Evolutionary conservation across 2,888 invertebrate species (phyloP).

Genomic region (Luperina testacea): DNA sequence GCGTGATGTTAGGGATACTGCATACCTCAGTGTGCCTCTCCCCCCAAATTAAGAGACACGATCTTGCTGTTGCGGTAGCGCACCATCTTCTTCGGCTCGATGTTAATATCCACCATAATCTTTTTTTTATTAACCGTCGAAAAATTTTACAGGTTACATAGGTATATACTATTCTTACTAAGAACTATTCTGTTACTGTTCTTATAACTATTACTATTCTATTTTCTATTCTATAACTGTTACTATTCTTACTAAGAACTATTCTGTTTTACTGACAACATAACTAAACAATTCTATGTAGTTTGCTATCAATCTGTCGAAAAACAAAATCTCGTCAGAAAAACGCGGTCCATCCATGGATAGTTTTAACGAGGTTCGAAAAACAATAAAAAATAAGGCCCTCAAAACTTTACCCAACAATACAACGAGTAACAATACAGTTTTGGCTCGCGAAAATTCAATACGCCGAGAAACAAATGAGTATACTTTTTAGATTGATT

Average conservation of each 20-base stretch:
- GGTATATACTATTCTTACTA: background rate
- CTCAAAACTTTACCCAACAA: slow-evolving; percentile 67
- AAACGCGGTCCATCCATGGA: slow-evolving; percentile 61
- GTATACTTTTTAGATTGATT: slow-evolving; percentile 65
- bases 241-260: background rate
- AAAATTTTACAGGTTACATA: background rate
- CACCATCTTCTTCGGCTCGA: slow-evolving; percentile 97
- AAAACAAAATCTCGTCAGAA: slow-evolving; percentile 38
- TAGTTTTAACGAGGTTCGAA: slow-evolving; percentile 73
- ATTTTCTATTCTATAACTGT: no score
- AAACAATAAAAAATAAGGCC: slow-evolving; percentile 67
- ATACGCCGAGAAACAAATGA: slow-evolving; percentile 61
- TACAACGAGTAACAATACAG: slow-evolving; percentile 66
- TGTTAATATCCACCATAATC: slow-evolving; percentile 93
- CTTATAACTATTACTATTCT: no score
- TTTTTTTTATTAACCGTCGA: background rate
- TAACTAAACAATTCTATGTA: background rate
- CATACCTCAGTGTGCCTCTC: slow-evolving; percentile 96
- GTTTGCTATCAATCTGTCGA: slow-evolving; percentile 16
- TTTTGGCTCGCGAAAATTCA: slow-evolving; percentile 63
- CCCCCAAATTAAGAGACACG: slow-evolving; percentile 95
- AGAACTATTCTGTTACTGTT: no score
- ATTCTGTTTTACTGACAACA: slow-evolving; percentile 8
- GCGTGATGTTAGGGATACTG: background rate
- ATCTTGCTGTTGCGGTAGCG: slow-evolving; percentile 99